These are phyloP conservation scores for Saimiri boliviensis DNA, from an alignment of 2,113 vertebrate species.

Conservation along the genomic window DNA sequence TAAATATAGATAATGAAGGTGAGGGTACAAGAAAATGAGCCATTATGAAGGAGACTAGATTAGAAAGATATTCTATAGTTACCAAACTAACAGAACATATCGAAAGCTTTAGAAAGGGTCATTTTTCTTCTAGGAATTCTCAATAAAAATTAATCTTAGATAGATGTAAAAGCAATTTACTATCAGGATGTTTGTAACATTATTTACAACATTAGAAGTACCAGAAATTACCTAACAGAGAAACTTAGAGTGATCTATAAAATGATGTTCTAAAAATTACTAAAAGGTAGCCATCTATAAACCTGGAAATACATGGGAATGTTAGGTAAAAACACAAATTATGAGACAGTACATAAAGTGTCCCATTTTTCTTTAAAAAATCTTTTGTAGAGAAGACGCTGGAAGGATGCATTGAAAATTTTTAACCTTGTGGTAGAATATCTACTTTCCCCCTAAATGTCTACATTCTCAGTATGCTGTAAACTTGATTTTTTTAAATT, in stretches of 20 bases:
- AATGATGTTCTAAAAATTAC: slow-evolving; percentile 15
- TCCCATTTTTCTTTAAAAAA: not conserved
- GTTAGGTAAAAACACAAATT: not conserved
- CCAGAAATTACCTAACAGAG: not conserved
- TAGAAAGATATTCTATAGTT: not conserved
- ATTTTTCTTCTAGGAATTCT: not conserved
- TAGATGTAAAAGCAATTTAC: not conserved
- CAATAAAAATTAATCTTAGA: not conserved
- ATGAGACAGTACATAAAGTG: not conserved
- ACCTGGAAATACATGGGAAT: not conserved
- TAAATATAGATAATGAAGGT: not conserved
- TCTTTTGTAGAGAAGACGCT: not conserved
- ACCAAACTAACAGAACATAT: not conserved
- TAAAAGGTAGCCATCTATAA: not conserved
- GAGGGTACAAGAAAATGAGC: not conserved
- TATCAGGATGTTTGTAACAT: not conserved
- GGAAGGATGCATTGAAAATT: not conserved
- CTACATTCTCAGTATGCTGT: not conserved
- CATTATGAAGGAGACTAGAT: not conserved
- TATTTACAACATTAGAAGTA: not conserved
- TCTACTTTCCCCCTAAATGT: not conserved
- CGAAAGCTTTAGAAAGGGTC: not conserved
- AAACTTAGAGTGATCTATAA: not conserved
- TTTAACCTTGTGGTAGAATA: not conserved
- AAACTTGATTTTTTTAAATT: slow-evolving; percentile 15